Base-by-base conservation (phyloP, 2,888 invertebrate genomes). In the Drosophila bunnanda region DNA sequence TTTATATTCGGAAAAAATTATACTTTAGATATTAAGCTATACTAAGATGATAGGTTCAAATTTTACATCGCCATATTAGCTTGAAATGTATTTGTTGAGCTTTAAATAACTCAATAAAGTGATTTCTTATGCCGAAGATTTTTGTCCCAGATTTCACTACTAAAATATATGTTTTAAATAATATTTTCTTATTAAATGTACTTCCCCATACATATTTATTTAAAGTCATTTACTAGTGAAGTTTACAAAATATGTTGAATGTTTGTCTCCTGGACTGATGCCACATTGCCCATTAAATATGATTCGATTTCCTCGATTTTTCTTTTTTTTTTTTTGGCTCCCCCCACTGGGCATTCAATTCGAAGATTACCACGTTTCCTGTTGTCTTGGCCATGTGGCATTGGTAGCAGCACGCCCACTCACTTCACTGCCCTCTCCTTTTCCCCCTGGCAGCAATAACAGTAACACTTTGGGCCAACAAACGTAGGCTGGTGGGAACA, bases 391-490 rank as follows among this genome's bases (percentile, higher is more conserved):
- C 25, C 39, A 39, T 38, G 48, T 48, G 59, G 39, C 60, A 32
- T 17, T 13, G 53, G 25, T 34, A 4, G 34, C 22, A 22, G 20
- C 52, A 48, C 30, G 48, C 30, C 13, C 44, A 9, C 44, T 44
- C 30, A 46, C n/a, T 15, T 8, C 28, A 7, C 28, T 4, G 4
- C n/a, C 30, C 7, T 6, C 0, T 46, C 28, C 12, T 13, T 12
- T 17, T 15, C 22, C 36, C n/a, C 10, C 48, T 22, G 32, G 50
- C 41, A 41, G 64, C 64, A 17, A 64, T 64, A 64, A 48, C 48
- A 64, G 50, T 28, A 50, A 65, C 66, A 65, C 64, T 64, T 64
- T 64, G 46, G 48, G 17, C 48, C 65, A 48, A 41, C 64, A 34
- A 20, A 25, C 28, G 64, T 50, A 34, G 65, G 48, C 64, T 41